phyloP scores from a whole-genome alignment of 2,113 vertebrate species.

The Microtus oregoni region DNA sequence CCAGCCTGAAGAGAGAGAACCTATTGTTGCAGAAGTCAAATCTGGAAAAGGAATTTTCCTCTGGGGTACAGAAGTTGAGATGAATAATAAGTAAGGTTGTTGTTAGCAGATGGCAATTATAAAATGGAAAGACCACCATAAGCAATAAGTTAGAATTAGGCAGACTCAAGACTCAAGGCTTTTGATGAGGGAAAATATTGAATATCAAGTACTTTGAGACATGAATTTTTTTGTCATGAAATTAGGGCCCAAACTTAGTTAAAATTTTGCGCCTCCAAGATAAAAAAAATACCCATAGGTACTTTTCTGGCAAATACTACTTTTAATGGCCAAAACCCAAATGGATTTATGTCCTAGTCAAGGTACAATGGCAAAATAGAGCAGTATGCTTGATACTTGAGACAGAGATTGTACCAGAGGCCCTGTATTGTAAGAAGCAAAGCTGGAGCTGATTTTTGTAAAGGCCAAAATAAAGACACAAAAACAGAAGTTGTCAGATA shows the following conservation, averaged over 20 bases:
- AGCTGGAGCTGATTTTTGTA: neutral
- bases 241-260: neutral
- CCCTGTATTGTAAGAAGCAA: neutral
- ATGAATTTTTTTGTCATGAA: neutral
- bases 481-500: neutral
- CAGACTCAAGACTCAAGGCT: neutral
- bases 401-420: neutral
- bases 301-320: neutral
- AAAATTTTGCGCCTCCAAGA: neutral
- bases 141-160: neutral
- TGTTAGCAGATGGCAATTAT: neutral
- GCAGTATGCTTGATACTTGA: neutral
- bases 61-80: too few relatives aligned
- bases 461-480: neutral
- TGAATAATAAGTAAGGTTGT: neutral
- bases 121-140: neutral
- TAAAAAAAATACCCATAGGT: neutral
- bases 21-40: neutral
- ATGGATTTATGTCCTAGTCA: neutral
- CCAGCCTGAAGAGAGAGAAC: neutral
- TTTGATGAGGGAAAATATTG: neutral
- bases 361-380: neutral
- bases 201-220: neutral
- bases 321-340: neutral
- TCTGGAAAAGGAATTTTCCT: neutral